Base-by-base conservation (phyloP, 1,140 invertebrate genomes). In the Plutomurus gul region DNA sequence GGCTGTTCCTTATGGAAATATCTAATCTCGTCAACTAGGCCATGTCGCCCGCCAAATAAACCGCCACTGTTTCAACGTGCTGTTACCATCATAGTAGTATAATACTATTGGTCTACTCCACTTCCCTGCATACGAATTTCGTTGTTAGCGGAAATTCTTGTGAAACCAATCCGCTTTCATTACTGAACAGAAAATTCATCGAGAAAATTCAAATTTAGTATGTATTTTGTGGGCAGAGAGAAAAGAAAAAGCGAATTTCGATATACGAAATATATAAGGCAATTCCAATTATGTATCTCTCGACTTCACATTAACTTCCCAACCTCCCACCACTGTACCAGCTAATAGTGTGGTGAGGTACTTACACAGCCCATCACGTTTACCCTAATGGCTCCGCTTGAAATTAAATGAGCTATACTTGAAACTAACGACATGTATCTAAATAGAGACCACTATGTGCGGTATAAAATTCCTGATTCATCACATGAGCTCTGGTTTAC, bases 311-410 rank as follows among this genome's bases (percentile, higher is more conserved):
- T 6, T n/a, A 22, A 22, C 25, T 49, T 49, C n/a, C 20, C 18
- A 39, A 22, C 8, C 5, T 51, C 20, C n/a, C 46, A 51, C 25
- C 11, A 51, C 47, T 22, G 20, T 51, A 51, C 18, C 47, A 51
- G 25, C n/a, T 51, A 51, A 51, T 51, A 51, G 25, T n/a, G 47
- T 51, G 47, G 47, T 51, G 25, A 51, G n/a, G 25, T 2, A 22
- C 47, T 51, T 51, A 51, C 25, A 51, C 3, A 51, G 47, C 47
- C 47, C 47, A 51, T 51, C 47, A 51, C 25, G 47, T 51, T 51
- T 70, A 70, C 33, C 60, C 60, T 70, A 70, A 70, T 70, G 60
- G 33, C 60, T 30, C 60, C 60, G 60, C 33, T 70, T 70, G 60
- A 70, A 70, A 70, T 37, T 70, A 36, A 70, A 70, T 37, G 60